A percentile compares a stretch with the other conserved stretches of the same genome.
These are phyloP conservation scores for Diaperis boleti DNA, from an alignment of 2,888 invertebrate species.

Conservation along the genomic window DNA sequence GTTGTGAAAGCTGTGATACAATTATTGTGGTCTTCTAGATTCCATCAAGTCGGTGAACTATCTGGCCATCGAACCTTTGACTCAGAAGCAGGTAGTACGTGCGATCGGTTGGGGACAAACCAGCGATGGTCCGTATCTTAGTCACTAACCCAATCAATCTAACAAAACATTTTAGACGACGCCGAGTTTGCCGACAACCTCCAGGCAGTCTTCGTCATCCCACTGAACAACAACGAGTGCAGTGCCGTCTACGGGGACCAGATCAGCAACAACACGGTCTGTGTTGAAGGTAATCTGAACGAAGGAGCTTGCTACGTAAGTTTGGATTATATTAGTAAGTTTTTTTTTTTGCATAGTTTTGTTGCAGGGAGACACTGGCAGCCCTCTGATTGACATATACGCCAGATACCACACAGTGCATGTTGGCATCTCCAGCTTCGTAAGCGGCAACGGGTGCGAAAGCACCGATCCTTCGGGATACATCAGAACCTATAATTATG, in stretches of 20 bases:
- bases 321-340: not conserved
- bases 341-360: not conserved
- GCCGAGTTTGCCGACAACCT: slow-evolving; percentile 3
- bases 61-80: not conserved
- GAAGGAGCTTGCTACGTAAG: slow-evolving; percentile 17
- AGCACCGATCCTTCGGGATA: slow-evolving; percentile 18
- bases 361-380: slow-evolving; percentile 14
- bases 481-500: slow-evolving; percentile 4
- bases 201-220: not conserved
- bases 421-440: slow-evolving; percentile 27
- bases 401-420: too few species aligned
- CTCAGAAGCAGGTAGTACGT: too few species aligned
- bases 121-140: too few species aligned
- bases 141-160: too few species aligned
- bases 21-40: too few species aligned
- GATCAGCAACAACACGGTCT: slow-evolving; percentile 16
- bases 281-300: slow-evolving; percentile 8
- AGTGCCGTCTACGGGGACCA: not conserved
- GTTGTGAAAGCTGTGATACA: too few species aligned
- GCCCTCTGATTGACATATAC: not conserved
- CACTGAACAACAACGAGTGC: slow-evolving; percentile 11
- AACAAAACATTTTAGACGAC: slow-evolving; percentile 15
- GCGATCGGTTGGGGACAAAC: too few species aligned
- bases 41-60: not conserved
- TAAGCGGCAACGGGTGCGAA: slow-evolving; percentile 21